Base-by-base conservation (phyloP, 1,140 invertebrate genomes). In the Ephestia elutella region DNA sequence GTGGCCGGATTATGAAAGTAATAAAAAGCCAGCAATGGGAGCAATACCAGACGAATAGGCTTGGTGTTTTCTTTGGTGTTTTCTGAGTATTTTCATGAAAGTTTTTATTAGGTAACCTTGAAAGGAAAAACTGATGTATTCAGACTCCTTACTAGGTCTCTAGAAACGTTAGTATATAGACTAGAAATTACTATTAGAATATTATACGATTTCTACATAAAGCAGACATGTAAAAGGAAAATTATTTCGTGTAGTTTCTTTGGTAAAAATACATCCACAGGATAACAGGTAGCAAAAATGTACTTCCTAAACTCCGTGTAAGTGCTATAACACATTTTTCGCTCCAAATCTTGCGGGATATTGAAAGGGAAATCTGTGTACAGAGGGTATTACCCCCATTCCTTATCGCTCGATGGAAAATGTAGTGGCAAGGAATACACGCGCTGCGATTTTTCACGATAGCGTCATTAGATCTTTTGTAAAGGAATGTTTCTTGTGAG, bases 291-390 rank as follows among this genome's bases (percentile, higher is more conserved):
- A 44, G 10, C 3, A 44, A 44, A 44, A 44, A 44, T 3, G 10
- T 44, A 32, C 30, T 8, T 32, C 8, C 38, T 15, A 44, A 44
- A 5, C 13, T 15, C 38, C 13, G 13, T 44, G 38, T 15, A 44
- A 44, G 38, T 44, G 38, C 2, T 44, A 44, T 44, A 17, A 15
- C n/a, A 44, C 38, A 44, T 44, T 44, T 44, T 44, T 5, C 38
- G 38, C 13, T 15, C n/a, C 38, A 44, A 44, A 44, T 44, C 38
- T 44, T 15, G 15, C 38, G 38, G 38, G 38, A 10, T 44, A 44
- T 44, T 44, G 38, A 15, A 44, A 44, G 38, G 38, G 15, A 44
- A 44, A 44, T 44, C 38, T 44, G 38, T 38, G 32, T 44, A 44
- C n/a, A 44, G 7, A 2, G 13, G 38, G n/a, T 44, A 44, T 44